A percentile compares a stretch with the other conserved stretches of the same genome.
Conservation (phyloP, 2,888 invertebrate genomes). For the Eupithecia subumbrata region DNA sequence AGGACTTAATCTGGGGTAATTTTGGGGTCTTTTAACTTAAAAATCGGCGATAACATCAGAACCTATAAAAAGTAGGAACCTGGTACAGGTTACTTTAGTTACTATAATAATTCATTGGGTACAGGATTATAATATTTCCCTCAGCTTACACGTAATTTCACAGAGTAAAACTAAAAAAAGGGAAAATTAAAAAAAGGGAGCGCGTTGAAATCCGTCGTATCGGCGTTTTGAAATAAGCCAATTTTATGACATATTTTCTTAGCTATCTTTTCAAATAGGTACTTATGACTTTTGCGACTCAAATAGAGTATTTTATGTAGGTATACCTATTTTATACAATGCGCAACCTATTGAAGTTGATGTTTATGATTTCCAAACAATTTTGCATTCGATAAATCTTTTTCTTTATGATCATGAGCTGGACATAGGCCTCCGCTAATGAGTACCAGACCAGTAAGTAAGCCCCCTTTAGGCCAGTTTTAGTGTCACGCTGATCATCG, state of each 20-base stretch:
- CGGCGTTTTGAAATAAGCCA: neutral
- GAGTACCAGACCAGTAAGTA: no score
- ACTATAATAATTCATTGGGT: neutral
- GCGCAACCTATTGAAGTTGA: neutral
- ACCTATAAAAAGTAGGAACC: no score
- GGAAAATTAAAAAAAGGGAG: neutral
- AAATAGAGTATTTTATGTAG: neutral
- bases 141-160: neutral
- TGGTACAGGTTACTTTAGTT: no score
- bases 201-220: neutral
- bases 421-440: no score
- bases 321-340: neutral
- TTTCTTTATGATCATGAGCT: no score
- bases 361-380: no score
- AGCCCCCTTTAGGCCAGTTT: no score
- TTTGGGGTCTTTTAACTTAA: no score
- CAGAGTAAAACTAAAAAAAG: no score
- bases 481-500: no score
- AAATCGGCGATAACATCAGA: no score
- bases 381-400: no score
- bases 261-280: neutral
- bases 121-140: neutral
- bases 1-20: neutral
- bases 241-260: neutral
- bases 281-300: neutral